A percentile compares a stretch with the other conserved stretches of the same genome.
Conservation (phyloP, 2,797 vertebrate species). For the Pristis pectinata region DNA sequence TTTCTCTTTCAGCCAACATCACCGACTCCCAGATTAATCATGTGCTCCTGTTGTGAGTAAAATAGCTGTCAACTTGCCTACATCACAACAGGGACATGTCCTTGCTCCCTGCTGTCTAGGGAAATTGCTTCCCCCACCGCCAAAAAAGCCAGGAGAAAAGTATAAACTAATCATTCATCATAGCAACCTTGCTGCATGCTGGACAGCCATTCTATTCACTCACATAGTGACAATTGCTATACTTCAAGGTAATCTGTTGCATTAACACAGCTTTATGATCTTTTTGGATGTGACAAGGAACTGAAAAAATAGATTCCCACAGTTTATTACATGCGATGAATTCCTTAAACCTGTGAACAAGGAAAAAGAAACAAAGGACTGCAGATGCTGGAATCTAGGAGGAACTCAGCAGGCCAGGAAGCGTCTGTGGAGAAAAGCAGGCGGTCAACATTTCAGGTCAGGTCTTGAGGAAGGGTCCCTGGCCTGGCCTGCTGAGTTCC, state of each 20-base stretch:
- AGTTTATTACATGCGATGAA: neutral
- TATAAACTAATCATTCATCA: neutral
- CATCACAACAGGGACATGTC: neutral
- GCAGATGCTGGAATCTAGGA: too few relatives aligned
- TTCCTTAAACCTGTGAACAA: neutral
- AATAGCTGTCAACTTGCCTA: neutral
- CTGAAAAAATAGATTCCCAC: neutral
- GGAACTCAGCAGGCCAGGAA: too few relatives aligned
- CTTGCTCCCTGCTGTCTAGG: neutral
- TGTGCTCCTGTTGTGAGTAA: neutral
- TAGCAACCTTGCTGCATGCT: neutral
- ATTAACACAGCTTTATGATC: neutral
- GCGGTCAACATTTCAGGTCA: too few relatives aligned
- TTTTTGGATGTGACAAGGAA: neutral
- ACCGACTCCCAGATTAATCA: neutral
- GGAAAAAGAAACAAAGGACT: too few relatives aligned
- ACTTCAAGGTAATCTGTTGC: neutral
- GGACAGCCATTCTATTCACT: neutral
- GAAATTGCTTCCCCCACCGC: neutral
- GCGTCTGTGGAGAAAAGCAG: too few relatives aligned
- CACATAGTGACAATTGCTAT: neutral
- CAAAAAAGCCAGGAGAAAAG: neutral
- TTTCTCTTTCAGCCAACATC: neutral
- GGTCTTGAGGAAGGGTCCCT: too few relatives aligned
- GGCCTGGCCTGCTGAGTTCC: too few relatives aligned